A percentile compares a stretch with the other conserved stretches of the same genome.
Evolutionary conservation across 2,113 vertebrate species (phyloP).

Genomic region (Mixornis gularis): DNA sequence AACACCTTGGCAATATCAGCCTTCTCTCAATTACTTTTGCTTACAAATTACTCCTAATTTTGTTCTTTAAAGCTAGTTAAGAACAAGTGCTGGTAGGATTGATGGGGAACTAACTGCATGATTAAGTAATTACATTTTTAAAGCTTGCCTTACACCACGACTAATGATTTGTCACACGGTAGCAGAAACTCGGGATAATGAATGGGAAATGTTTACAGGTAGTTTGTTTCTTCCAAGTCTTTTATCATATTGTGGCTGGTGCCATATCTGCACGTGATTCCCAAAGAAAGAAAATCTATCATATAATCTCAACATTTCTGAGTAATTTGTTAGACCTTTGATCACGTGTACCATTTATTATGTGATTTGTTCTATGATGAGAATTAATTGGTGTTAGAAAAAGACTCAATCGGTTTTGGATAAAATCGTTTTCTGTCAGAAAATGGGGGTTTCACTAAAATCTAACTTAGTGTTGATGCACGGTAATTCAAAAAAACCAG

Average conservation of each 20-base stretch:
- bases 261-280: background rate
- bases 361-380: background rate
- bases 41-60: slow-evolving; percentile 83
- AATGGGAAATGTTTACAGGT: slow-evolving; percentile 75
- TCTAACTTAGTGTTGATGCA: background rate
- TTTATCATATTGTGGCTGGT: slow-evolving; percentile 53
- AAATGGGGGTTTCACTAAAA: background rate
- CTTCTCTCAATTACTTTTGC: slow-evolving; percentile 79
- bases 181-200: slow-evolving; percentile 70
- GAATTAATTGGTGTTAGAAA: background rate
- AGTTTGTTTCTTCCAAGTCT: slow-evolving; percentile 61
- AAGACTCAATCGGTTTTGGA: background rate
- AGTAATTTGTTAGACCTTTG: slow-evolving; percentile 3
- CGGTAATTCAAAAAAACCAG: background rate
- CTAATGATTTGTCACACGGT: slow-evolving; percentile 75
- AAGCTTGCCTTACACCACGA: slow-evolving; percentile 74
- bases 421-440: background rate
- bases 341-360: background rate
- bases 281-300: slow-evolving; percentile 34
- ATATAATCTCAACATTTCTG: background rate
- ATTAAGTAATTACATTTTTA: slow-evolving; percentile 83
- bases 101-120: slow-evolving; percentile 77
- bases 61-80: slow-evolving; percentile 82
- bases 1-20: slow-evolving; percentile 78
- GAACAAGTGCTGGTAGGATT: slow-evolving; percentile 76